Evolutionary conservation across 2,113 vertebrate species (phyloP), one percentile per base, ranked within the genome.

Genomic region (Trogon melanurus): DNA sequence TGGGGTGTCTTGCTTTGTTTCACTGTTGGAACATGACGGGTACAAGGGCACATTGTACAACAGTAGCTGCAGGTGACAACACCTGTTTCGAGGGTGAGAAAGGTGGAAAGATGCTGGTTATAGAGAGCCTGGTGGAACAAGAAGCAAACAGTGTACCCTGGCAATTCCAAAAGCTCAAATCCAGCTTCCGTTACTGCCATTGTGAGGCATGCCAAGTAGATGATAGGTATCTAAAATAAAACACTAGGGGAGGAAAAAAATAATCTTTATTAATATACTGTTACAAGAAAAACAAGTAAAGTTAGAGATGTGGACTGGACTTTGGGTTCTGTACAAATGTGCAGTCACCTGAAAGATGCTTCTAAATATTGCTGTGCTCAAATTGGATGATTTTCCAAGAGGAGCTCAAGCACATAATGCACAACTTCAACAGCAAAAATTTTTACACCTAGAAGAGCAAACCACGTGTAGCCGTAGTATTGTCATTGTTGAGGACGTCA

Each of bases 41-140:
- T 62, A n/a, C 27, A 61, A 32, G 65, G 85, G 19, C 20, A 48
- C n/a, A 41, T 41, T 72, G 29, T 34, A 13, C 3, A 78, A 54
- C 30, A 64, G 4, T 34, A 86, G 34, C 41, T 85, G 51, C 56
- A 62, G 30, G 41, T 0, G 0, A 32, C 51, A 53, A 2, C 36
- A 25, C 27, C 47, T 69, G 41, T 12, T 73, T 57, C 53, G 44
- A 76, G 25, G n/a, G 5, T 80, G 41, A 81, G 65, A 41, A 65
- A 61, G 36, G 23, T 44, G 60, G 58, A 67, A 91, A 30, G 29
- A 45, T 69, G 11, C 2, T 70, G 38, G 19, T 72, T 85, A 38
- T 64, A 69, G 57, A 60, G 25, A 69, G 13, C 41, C 32, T 78
- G 32, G 22, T 74, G 21, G 48, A 57, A 91, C 86, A 13, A 47